Base-by-base conservation (phyloP, 2,888 invertebrate species). In the Cordilura impudica region DNA sequence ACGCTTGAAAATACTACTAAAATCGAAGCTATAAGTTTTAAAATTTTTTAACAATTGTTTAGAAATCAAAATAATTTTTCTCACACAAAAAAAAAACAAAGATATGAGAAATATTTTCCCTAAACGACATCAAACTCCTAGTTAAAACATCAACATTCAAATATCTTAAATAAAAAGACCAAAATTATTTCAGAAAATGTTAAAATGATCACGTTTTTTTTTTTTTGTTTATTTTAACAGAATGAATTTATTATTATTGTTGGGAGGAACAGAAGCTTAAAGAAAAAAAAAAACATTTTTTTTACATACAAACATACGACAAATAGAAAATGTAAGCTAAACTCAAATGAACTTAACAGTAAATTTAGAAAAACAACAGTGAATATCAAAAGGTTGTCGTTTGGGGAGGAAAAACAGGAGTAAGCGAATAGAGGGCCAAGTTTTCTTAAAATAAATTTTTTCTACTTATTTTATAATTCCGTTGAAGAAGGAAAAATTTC, bases 191-290 rank as follows among this genome's bases (percentile, higher is more conserved):
- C 83, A 79, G 84, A 84, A 87, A 87, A 87, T 86, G 86, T 85
- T 87, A 85, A 88, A 88, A 84, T 83, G 87, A 87, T 87, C 87
- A 87, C 87, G 88, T 87, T 87, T 87, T 87, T 81, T 39, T 72
- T 67, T 47, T 31, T 65, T 60, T n/a, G 29, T 54, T 60, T 66
- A 21, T 2, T 61, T 29, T 14, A 18, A n/a, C n/a, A n/a, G n/a
- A n/a, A n/a, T n/a, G n/a, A n/a, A n/a, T n/a, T 19, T 56, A 7
- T 39, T 49, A 29, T 47, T 31, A 10, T 2, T 19, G 4, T 4
- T 19, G n/a, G 31, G 53, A 54, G 39, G 67, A 72, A 77, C 71
- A 75, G 75, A 56, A 79, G 74, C 78, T 69, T 73, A 65, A 45
- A 72, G 75, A 8, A 61, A 60, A 60, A 51, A 43, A 45, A 43